Percentiles rank a stretch among this genome's conserved stretches.
phyloP scores from a whole-genome alignment of 2,888 invertebrate species.

The Allolobophora icterica region DNA sequence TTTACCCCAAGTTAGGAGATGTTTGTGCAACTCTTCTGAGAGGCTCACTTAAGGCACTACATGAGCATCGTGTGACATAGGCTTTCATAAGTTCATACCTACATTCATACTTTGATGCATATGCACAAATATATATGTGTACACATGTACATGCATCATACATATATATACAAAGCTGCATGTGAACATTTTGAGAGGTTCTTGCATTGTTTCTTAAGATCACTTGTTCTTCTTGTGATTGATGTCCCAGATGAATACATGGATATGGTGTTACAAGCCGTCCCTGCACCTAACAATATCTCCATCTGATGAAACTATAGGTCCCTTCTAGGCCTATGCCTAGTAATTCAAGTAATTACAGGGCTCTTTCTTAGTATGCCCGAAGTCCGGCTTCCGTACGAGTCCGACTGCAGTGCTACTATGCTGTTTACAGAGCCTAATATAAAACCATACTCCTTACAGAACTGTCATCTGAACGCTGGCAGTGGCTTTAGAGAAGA shows the following conservation, averaged over 20 bases:
- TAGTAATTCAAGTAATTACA: conserved; percentile 74
- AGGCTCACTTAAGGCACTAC: neutral
- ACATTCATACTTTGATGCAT: neutral
- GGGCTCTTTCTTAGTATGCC: conserved; percentile 77
- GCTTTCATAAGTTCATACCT: no score
- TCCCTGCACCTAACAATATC: conserved; percentile 47
- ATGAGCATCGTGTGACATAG: neutral
- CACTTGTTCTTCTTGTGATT: neutral
- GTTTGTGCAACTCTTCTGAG: neutral
- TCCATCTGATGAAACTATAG: conserved; percentile 72
- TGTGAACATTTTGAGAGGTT: neutral
- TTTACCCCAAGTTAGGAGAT: no score
- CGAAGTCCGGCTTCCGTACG: no score
- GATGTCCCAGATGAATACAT: neutral
- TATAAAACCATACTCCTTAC: no score
- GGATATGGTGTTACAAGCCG: no score
- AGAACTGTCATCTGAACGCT: no score
- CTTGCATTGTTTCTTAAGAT: neutral
- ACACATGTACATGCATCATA: no score
- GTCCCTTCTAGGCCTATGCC: conserved; percentile 59
- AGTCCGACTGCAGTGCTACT: no score
- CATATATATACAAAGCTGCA: neutral
- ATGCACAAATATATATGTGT: no score
- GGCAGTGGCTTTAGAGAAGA: no score
- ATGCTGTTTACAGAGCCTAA: no score